Percentiles rank a stretch among this genome's conserved stretches.
Conservation (phyloP, 2,113 vertebrate species). For the Larimichthys polyactis region DNA sequence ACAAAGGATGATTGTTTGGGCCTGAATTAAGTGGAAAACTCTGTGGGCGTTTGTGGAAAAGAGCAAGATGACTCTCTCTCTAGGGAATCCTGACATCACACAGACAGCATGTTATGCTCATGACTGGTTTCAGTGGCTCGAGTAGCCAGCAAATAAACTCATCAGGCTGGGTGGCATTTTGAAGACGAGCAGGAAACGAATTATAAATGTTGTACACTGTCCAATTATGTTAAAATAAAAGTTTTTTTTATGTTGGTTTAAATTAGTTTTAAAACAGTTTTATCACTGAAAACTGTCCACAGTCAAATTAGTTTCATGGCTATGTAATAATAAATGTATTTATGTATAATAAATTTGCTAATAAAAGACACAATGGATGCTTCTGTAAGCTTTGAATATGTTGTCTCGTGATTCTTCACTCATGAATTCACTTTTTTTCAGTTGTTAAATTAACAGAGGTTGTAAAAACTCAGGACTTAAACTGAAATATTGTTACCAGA, state of each 20-base stretch:
- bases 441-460: not conserved
- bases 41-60: constrained; percentile 73
- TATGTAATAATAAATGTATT: no score
- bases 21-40: constrained; percentile 69
- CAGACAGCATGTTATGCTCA: constrained; percentile 59
- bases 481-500: not conserved
- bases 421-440: no score
- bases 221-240: not conserved
- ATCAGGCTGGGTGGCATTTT: constrained; percentile 45
- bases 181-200: constrained; percentile 1
- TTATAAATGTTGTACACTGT: not conserved
- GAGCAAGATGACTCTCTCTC: constrained; percentile 70
- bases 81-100: constrained; percentile 76
- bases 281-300: not conserved
- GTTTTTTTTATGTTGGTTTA: not conserved
- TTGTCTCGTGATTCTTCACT: no score
- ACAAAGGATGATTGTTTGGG: constrained; percentile 76
- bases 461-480: not conserved
- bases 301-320: not conserved
- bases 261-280: not conserved
- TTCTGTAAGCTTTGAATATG: not conserved
- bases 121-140: constrained; percentile 35
- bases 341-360: no score
- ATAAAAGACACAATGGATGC: no score
- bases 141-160: constrained; percentile 42